These are phyloP conservation scores for Brachyhypopomus gauderio DNA, from an alignment of 2,113 vertebrate genomes.

Conservation along the genomic window DNA sequence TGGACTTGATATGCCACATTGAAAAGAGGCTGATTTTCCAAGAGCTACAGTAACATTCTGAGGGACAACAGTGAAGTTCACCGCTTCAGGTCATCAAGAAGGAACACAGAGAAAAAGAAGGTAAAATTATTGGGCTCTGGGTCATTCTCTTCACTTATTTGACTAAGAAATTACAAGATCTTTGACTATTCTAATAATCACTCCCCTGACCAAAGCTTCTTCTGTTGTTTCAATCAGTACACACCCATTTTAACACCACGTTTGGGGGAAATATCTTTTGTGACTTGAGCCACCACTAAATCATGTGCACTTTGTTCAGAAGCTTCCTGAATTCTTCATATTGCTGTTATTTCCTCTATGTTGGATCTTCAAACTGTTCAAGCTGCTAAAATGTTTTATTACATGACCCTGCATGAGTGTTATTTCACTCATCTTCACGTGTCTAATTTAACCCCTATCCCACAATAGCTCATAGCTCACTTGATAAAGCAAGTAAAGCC, in stretches of 20 bases:
- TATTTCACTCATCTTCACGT: too few relatives aligned
- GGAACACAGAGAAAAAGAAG: background rate
- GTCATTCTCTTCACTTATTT: constrained; percentile 38
- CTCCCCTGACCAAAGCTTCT: constrained; percentile 25
- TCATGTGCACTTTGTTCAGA: too few relatives aligned
- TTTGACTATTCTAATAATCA: constrained; percentile 50
- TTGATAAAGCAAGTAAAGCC: too few relatives aligned
- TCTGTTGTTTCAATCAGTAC: background rate
- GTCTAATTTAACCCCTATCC: too few relatives aligned
- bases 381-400: too few relatives aligned
- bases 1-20: constrained; percentile 57
- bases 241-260: background rate
- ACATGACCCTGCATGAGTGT: too few relatives aligned
- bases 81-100: background rate
- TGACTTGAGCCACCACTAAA: too few relatives aligned
- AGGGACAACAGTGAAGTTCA: constrained; percentile 49
- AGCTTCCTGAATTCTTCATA: too few relatives aligned
- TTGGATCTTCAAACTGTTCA: too few relatives aligned
- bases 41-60: constrained; percentile 49
- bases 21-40: constrained; percentile 64
- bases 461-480: too few relatives aligned
- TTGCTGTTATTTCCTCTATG: too few relatives aligned
- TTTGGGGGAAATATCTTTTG: too few relatives aligned
- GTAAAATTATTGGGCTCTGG: background rate
- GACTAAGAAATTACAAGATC: constrained; percentile 50